Evolutionary conservation across 2,113 vertebrate genomes (phyloP), one percentile per base, ranked within the genome.

Genomic region (Paradisaea rubra): DNA sequence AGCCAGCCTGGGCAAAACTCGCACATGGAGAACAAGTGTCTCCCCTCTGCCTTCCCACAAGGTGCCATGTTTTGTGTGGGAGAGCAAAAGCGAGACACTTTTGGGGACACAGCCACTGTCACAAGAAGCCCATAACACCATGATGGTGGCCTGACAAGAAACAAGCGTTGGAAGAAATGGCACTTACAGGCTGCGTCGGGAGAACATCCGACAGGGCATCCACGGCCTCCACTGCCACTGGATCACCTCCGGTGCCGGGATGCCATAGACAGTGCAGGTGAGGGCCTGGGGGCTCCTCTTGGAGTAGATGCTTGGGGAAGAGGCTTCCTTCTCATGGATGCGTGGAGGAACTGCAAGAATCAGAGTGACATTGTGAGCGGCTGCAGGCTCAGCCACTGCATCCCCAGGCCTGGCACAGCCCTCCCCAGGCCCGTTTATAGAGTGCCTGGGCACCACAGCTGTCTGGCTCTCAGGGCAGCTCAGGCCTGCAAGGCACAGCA

Each of bases 141-240:
- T 0, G 0, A 49, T 50, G 33, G 56, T 69, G 76, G 54, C 35
- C 56, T 52, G 59, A 10, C 24, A 81, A 59, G 42, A 69, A 27
- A 24, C 0, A 8, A 9, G 15, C n/a, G 35, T 35, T 54, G 52
- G n/a, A 42, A 89, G 60, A 81, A 87, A 83, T 17, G 31, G 28
- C 74, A 98, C 99, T 98, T 97, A 99, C 99, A 95, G 96, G 81
- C 97, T 98, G 85, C 96, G 98, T 63, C 97, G 98, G 93, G 95
- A 96, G 96, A 98, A 98, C 82, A 97, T 97, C 85, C 98, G 98
- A 88, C 99, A 99, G 39, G 99, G 99, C 11, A 98, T 98, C 99
- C 99, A 99, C 0, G 98, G 98, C 80, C 99, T 98, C 99, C 99
- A 99, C 85, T 99, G 98, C 99, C 99, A 99, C 97, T 98, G 98